These are phyloP conservation scores for Albula goreensis DNA, from an alignment of 2,113 vertebrate species.

Conservation along the genomic window DNA sequence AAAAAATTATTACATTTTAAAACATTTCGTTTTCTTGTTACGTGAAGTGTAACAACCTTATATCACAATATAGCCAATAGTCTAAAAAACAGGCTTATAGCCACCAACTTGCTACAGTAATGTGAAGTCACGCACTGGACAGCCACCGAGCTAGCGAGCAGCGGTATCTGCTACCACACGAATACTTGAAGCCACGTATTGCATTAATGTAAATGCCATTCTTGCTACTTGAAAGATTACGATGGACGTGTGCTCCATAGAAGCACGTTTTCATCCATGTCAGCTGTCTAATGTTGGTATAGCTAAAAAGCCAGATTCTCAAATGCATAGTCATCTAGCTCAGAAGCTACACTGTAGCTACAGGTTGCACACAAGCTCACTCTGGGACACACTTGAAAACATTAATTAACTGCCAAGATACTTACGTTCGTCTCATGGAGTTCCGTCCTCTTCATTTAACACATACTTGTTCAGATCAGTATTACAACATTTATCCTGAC, in stretches of 20 bases:
- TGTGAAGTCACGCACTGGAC: background rate
- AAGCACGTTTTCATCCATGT: background rate
- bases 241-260: background rate
- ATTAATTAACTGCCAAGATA: background rate
- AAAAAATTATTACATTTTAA: too few relatives aligned
- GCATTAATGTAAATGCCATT: too few relatives aligned
- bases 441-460: background rate
- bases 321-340: conserved; percentile 1
- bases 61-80: background rate
- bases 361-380: background rate
- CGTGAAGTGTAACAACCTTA: background rate
- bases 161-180: background rate
- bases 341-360: background rate
- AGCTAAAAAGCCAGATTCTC: background rate
- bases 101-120: background rate
- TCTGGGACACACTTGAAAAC: background rate
- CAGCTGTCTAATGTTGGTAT: background rate
- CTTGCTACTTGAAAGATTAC: background rate
- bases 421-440: conserved; percentile 1
- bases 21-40: too few relatives aligned
- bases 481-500: background rate
- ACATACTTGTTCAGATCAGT: background rate
- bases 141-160: background rate
- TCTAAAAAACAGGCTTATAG: background rate
- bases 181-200: too few relatives aligned